phyloP scores from a whole-genome alignment of 2,797 vertebrate species.

The Eulemur coronatus region DNA sequence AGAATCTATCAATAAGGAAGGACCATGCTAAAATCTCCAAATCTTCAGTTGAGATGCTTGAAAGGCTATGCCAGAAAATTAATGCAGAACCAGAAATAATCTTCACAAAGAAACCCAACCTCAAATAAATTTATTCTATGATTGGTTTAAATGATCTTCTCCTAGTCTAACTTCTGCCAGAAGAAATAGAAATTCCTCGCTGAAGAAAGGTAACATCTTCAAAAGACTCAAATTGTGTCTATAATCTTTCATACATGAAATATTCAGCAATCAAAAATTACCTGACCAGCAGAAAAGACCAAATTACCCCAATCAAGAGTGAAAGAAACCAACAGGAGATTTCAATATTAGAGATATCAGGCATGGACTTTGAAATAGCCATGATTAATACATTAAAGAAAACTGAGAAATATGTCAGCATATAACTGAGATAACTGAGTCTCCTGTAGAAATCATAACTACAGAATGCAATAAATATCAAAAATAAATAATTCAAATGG shows the following conservation, averaged over 20 bases:
- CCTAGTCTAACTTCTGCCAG: not conserved
- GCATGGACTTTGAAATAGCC: not conserved
- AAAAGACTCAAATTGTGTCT: not conserved
- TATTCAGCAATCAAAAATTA: not conserved
- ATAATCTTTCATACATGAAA: not conserved
- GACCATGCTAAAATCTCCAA: not conserved
- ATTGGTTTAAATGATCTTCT: not conserved
- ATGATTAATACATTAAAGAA: not conserved
- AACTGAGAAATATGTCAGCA: not conserved
- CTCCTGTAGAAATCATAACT: not conserved
- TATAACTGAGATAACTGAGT: not conserved
- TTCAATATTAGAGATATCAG: not conserved
- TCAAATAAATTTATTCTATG: not conserved
- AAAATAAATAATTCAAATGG: not conserved
- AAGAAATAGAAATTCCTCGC: not conserved
- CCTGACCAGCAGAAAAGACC: not conserved
- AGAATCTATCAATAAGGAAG: not conserved
- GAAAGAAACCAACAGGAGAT: not conserved
- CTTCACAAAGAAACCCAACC: not conserved
- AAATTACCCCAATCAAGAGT: not conserved
- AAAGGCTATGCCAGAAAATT: not conserved
- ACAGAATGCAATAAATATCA: not conserved
- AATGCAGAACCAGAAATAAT: not conserved
- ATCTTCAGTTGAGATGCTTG: not conserved
- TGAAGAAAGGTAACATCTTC: not conserved